These are phyloP conservation scores for Hycleus cichorii DNA, from an alignment of 1,140 invertebrate species.

Conservation along the genomic window DNA sequence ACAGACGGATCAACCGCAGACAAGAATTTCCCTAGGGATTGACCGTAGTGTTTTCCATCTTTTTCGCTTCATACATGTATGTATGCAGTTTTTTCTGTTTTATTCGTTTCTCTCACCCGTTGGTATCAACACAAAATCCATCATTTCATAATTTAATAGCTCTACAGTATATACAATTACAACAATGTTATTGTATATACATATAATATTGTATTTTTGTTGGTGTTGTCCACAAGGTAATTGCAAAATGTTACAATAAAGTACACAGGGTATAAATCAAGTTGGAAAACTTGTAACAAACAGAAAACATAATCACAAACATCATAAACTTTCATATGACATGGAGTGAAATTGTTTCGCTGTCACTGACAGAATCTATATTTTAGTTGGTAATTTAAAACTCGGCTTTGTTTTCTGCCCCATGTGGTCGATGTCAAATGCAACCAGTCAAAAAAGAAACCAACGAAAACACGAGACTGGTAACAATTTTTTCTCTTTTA, in stretches of 20 bases:
- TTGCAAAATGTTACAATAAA: slow-evolving; percentile 17
- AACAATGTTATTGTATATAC: too few relatives aligned
- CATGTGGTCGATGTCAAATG: slow-evolving; percentile 26
- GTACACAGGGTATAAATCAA: slow-evolving; percentile 22
- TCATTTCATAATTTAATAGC: too few relatives aligned
- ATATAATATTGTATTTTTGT: too few relatives aligned
- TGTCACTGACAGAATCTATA: slow-evolving; percentile 28
- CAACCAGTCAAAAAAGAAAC: slow-evolving; percentile 1
- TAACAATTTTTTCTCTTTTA: too few relatives aligned
- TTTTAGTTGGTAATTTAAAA: slow-evolving; percentile 30
- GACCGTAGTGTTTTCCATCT: neutral
- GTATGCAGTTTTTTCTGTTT: too few relatives aligned
- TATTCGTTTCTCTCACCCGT: too few relatives aligned
- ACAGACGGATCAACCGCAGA: slow-evolving; percentile 22
- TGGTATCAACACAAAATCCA: too few relatives aligned
- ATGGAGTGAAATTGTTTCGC: slow-evolving; percentile 23
- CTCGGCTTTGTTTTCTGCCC: slow-evolving; percentile 27
- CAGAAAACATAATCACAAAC: slow-evolving; percentile 28
- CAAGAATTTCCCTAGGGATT: slow-evolving; percentile 19
- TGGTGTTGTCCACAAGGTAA: slow-evolving; percentile 7
- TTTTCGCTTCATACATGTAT: too few relatives aligned
- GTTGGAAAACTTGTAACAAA: slow-evolving; percentile 21
- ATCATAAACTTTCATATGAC: slow-evolving; percentile 32
- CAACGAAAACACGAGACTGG: too few relatives aligned
- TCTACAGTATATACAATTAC: too few relatives aligned